phyloP scores from a whole-genome alignment of 2,113 vertebrate species.

The Percina caprodes region DNA sequence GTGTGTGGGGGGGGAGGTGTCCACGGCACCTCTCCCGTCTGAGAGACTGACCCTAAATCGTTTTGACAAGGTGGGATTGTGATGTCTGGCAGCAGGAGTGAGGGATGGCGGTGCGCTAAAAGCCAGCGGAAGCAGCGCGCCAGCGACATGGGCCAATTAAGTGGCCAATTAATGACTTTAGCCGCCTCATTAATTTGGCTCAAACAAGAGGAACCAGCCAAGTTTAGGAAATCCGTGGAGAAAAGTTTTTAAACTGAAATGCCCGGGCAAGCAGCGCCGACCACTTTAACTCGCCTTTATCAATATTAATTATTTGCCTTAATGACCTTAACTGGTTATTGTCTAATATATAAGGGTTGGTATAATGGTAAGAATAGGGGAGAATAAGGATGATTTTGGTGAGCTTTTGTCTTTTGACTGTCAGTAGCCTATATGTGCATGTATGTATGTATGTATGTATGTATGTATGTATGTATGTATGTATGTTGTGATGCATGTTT shows the following conservation, averaged over 20 bases:
- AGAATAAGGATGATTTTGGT: too few relatives aligned
- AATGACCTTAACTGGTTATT: too few relatives aligned
- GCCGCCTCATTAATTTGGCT: slow-evolving; percentile 74
- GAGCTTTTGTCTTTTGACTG: too few relatives aligned
- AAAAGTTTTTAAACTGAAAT: slow-evolving; percentile 63
- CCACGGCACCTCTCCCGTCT: slow-evolving; percentile 65
- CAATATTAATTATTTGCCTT: background rate
- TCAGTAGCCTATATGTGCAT: too few relatives aligned
- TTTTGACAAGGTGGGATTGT: slow-evolving; percentile 60
- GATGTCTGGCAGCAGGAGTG: slow-evolving; percentile 46
- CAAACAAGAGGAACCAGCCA: slow-evolving; percentile 40
- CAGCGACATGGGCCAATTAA: slow-evolving; percentile 66
- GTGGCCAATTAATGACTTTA: slow-evolving; percentile 80
- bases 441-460: too few relatives aligned
- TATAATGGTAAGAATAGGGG: too few relatives aligned
- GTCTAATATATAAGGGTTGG: too few relatives aligned
- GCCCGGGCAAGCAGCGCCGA: background rate
- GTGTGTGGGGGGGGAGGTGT: background rate
- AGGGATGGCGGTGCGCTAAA: slow-evolving; percentile 6
- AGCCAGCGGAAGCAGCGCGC: slow-evolving; percentile 38
- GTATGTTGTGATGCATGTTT: too few relatives aligned
- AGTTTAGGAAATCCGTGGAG: slow-evolving; percentile 47
- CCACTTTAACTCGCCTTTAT: background rate
- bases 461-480: too few relatives aligned
- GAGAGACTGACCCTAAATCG: slow-evolving; percentile 76